Evolutionary conservation across 2,888 invertebrate species (phyloP), one percentile per base, ranked within the genome.

Genomic region (Hartigia nigra): DNA sequence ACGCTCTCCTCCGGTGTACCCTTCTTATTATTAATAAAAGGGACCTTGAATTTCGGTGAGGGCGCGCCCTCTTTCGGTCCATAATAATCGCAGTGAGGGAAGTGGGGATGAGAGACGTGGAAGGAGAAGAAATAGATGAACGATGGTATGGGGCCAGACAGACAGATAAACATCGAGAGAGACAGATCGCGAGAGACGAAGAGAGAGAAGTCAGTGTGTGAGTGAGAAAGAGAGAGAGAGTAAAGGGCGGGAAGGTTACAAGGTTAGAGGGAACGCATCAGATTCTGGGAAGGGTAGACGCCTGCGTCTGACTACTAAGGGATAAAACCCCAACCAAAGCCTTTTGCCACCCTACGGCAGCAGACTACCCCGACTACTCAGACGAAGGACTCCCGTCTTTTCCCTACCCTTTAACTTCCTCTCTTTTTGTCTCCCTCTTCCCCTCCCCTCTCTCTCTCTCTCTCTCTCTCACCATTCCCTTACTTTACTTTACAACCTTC

Each of bases 231-330:
- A 79, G 76, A 70, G 70, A 78, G 79, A 79, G 79, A 76, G 72
- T 14, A 32, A 72, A 72, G 31, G 78, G 78, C 78, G 70, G 37
- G 75, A 72, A 72, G 72, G 39, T 12, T 31, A 32, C 70, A 72
- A 55, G 72, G 39, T 12, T 31, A 23, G 76, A 36, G 55, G 76
- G 77, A 79, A 77, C 81, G 78, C 81, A 83, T 83, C 85, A 84
- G 82, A 76, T 79, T 81, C 82, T 80, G 80, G 76, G 79, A 82
- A 78, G 77, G 80, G 80, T 81, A 87, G 85, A 87, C 87, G 87
- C 84, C 86, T 87, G 86, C 85, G 87, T 86, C 86, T 86, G 87
- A 87, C 87, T 87, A 86, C 85, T 78, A 84, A 85, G 83, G 87
- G 84, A 84, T 82, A 83, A 80, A 86, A 82, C 83, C 87, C 83